Evolutionary conservation across 2,888 invertebrate genomes (phyloP).

Genomic region (Polydrusus pterygomalis): DNA sequence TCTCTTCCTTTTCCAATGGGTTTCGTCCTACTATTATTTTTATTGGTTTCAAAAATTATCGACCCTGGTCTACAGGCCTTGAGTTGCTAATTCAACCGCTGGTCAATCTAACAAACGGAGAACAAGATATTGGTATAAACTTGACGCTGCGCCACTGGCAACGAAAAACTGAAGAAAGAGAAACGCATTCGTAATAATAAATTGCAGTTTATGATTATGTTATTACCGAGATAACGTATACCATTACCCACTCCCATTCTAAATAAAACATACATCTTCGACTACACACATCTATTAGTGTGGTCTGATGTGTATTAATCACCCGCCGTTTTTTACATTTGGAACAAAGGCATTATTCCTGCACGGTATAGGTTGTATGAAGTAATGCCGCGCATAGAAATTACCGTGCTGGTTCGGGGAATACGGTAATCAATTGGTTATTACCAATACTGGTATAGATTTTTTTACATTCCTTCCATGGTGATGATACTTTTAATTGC

Average conservation of each 20-base stretch:
- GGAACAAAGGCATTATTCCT: constrained; percentile 31
- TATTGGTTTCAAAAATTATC: too few species aligned
- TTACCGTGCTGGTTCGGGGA: constrained; percentile 19
- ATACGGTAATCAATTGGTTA: constrained; percentile 25
- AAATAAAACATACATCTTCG: constrained; percentile 26
- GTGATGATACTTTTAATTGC: too few species aligned
- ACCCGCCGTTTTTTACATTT: constrained; percentile 21
- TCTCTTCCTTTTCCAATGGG: too few species aligned
- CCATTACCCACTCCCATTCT: constrained; percentile 24
- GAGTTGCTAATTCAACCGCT: too few species aligned
- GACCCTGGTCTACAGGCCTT: too few species aligned
- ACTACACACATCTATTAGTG: constrained; percentile 31
- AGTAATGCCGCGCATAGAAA: constrained; percentile 6
- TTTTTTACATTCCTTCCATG: background rate
- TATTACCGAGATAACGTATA: constrained; percentile 29
- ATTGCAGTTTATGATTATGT: constrained; percentile 22
- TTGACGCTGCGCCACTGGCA: background rate
- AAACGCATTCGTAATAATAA: constrained; percentile 26
- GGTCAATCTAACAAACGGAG: too few species aligned
- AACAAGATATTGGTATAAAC: background rate
- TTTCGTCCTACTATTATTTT: too few species aligned
- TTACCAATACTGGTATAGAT: constrained; percentile 3
- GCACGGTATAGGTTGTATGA: constrained; percentile 16
- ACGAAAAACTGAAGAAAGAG: constrained; percentile 11
- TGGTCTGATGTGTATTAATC: constrained; percentile 29